These are phyloP conservation scores for Ramphastos sulfuratus DNA, from an alignment of 2,113 vertebrate species.

Conservation along the genomic window DNA sequence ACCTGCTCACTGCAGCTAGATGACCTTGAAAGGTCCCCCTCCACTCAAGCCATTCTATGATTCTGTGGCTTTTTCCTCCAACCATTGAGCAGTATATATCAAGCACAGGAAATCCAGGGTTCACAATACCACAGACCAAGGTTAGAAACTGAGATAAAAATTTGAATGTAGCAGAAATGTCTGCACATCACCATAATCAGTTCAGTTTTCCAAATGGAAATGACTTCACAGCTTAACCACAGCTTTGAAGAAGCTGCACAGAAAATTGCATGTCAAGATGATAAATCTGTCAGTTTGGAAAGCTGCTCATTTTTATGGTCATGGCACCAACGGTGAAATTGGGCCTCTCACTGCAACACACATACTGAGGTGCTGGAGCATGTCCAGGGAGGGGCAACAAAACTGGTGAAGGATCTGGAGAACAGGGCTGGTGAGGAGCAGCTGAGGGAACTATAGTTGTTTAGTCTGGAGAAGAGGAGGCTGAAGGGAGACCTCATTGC, in stretches of 20 bases:
- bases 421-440: too few relatives aligned
- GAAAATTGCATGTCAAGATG: conserved; percentile 73
- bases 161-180: conserved; percentile 11
- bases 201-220: conserved; percentile 62
- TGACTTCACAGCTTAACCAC: conserved; percentile 40
- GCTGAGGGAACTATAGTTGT: too few relatives aligned
- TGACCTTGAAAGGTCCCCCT: too few relatives aligned
- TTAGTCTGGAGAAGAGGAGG: too few relatives aligned
- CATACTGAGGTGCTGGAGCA: too few relatives aligned
- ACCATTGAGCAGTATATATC: background rate
- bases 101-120: background rate
- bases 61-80: background rate
- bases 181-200: conserved; percentile 36
- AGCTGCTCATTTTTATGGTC: conserved; percentile 54
- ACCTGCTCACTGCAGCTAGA: too few relatives aligned
- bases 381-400: too few relatives aligned
- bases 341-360: too few relatives aligned
- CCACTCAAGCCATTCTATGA: too few relatives aligned
- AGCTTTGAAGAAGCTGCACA: conserved; percentile 59
- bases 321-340: conserved; percentile 54
- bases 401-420: too few relatives aligned
- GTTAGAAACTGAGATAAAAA: conserved; percentile 4
- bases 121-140: background rate
- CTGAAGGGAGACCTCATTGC: too few relatives aligned
- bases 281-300: conserved; percentile 74